Evolutionary conservation across 2,113 vertebrate species (phyloP), one percentile per base, ranked within the genome.

Genomic region (Galemys pyrenaicus): DNA sequence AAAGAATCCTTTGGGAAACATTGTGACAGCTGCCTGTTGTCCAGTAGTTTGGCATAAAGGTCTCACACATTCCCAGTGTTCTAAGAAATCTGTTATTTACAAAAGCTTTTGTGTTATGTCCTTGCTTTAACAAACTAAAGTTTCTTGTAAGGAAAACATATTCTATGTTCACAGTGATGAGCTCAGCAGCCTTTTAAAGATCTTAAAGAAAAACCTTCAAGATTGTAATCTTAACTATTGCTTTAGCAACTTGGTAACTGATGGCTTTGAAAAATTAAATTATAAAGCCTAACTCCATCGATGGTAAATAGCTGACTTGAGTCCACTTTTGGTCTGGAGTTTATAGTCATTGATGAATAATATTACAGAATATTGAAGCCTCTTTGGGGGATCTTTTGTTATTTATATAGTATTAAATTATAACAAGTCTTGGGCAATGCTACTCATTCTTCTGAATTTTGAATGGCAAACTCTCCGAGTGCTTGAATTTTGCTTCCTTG

Each of bases 181-280:
- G 70, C 22, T 41, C 10, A 68, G n/a, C 35, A 88, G 71, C 35
- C 65, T 95, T 51, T 30, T 88, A 64, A 49, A 46, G 39, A 62
- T 79, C 41, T 82, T 54, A 92, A 90, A 88, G 44, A 85, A 85
- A 84, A 77, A 54, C 3, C 11, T 70, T 70, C 24, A 60, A 70
- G 30, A 71, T 64, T 87, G 88, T 87, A 64, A 88, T 91, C 68
- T 92, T 74, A 86, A 86, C 65, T 87, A 88, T n/a, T 54, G 28
- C 24, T 82, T 94, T 37, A 67, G 60, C 80, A 94, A 86, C 37
- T 90, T 67, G 39, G 92, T 75, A 86, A 62, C 17, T 83, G 64
- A 58, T 28, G 41, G 41, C 91, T 95, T 95, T n/a, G n/a, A 2
- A 89, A 91, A 93, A 80, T 92, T 75, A 87, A 91, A 96, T 65